phyloP scores from a whole-genome alignment of 2,888 invertebrate genomes.

The Unio delphinus region DNA sequence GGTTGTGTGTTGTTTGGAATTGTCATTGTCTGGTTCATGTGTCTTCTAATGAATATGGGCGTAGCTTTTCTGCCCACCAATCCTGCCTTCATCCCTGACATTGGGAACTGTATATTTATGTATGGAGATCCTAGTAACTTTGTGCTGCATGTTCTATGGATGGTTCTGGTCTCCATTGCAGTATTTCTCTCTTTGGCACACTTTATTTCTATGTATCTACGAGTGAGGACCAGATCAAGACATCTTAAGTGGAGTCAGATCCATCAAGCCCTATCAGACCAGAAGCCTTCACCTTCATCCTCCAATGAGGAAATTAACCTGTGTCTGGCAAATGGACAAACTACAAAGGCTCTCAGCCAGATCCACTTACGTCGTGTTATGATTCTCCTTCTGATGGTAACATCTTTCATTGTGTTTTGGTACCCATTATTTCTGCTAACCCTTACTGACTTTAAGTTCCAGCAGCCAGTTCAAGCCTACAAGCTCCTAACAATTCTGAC shows the following conservation, averaged over 20 bases:
- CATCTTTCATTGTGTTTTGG: constrained; percentile 86
- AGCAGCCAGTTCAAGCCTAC: constrained; percentile 57
- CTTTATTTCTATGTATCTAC: constrained; percentile 82
- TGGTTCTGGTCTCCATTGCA: constrained; percentile 89
- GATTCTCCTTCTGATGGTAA: constrained; percentile 57
- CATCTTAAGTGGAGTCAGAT: constrained; percentile 51
- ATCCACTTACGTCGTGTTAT: constrained; percentile 50
- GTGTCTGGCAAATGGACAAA: neutral
- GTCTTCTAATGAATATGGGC: constrained; percentile 90
- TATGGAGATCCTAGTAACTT: constrained; percentile 91
- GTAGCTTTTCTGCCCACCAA: constrained; percentile 70
- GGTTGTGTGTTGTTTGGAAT: constrained; percentile 89
- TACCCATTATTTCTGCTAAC: constrained; percentile 91
- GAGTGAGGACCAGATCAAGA: constrained; percentile 57
- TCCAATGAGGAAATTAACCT: constrained; percentile 27
- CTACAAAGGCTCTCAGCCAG: constrained; percentile 21
- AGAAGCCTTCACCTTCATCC: constrained; percentile 17
- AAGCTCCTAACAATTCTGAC: constrained; percentile 69
- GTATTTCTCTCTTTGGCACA: constrained; percentile 87
- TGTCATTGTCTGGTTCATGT: constrained; percentile 94
- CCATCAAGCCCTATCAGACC: constrained; percentile 46
- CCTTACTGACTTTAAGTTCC: constrained; percentile 72
- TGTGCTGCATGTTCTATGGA: constrained; percentile 92
- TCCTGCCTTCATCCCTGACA: constrained; percentile 76
- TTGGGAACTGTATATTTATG: constrained; percentile 88